Base-by-base conservation (phyloP, 2,888 invertebrate genomes). In the Lasioglossum leucozonium region DNA sequence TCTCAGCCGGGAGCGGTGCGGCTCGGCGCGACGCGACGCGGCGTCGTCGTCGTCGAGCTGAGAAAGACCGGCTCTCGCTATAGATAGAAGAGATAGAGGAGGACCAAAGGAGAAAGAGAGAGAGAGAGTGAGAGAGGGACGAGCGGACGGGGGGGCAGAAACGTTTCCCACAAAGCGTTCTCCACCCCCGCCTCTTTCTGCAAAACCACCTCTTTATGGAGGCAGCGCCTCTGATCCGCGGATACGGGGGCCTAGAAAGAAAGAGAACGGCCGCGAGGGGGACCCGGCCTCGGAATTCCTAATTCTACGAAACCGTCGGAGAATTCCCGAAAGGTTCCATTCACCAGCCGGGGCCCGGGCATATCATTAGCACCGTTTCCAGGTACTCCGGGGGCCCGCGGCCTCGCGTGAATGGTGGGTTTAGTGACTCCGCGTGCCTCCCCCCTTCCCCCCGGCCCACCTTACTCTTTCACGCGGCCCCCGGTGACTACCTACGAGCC, bases 271-370 rank as follows among this genome's bases (percentile, higher is more conserved):
- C 22, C 40, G 22, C 30, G n/a, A 18, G 62, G 44, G 37, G 26
- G 44, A 91, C 92, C 90, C 93, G 93, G 92, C 93, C 93, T 94
- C 94, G 95, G 94, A 94, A 95, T 95, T 94, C 94, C 94, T 94
- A 94, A 95, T 95, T 95, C 95, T 93, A 93, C 94, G 94, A 95
- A 95, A 95, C 93, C 94, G 94, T 92, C 94, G 93, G 92, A 93
- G 95, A 95, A 95, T 95, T 95, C 95, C 94, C 94, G 94, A 95
- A 95, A 95, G 94, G 93, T 93, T 91, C 93, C 94, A 95, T 94
- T 94, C 94, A 93, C 91, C 89, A 83, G 86, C 72, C 84, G 87
- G 88, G 91, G 92, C 91, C 92, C 93, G 91, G 91, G 94, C 94
- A 94, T 94, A 94, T 94, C 94, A 94, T 95, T 94, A 95, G 94